These are phyloP conservation scores for Ochropleura leucogaster DNA, from an alignment of 2,888 invertebrate species.

Conservation along the genomic window DNA sequence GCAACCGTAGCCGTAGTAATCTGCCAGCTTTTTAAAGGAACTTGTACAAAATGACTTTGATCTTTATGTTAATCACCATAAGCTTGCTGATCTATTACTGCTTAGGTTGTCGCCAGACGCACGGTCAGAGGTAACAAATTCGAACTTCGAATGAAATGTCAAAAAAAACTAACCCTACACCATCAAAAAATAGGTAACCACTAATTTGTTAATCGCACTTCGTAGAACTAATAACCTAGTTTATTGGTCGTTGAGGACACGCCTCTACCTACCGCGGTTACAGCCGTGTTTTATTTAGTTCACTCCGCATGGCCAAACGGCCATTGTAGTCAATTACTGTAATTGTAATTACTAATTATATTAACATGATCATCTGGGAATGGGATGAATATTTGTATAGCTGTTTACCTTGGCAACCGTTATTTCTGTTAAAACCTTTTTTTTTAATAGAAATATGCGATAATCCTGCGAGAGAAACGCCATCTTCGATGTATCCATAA, in stretches of 20 bases:
- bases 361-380: constrained; percentile 33
- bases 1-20: background rate
- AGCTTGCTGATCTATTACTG: background rate
- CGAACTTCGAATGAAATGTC: background rate
- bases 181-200: constrained; percentile 1
- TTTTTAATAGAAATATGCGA: too few relatives aligned
- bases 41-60: background rate
- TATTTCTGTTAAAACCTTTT: background rate
- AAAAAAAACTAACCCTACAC: background rate
- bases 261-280: constrained; percentile 66
- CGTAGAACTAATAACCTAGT: constrained; percentile 61
- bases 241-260: constrained; percentile 76
- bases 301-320: constrained; percentile 18
- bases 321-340: constrained; percentile 42
- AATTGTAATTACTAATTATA: constrained; percentile 45
- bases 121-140: background rate
- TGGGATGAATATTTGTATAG: constrained; percentile 15
- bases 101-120: background rate
- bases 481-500: too few relatives aligned
- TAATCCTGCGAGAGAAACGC: too few relatives aligned
- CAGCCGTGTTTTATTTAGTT: constrained; percentile 43
- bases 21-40: too few relatives aligned
- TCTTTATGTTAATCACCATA: background rate
- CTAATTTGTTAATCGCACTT: constrained; percentile 26
- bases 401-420: constrained; percentile 12